Conservation (phyloP, 1,140 invertebrate genomes). For the Ceratina japonica region DNA sequence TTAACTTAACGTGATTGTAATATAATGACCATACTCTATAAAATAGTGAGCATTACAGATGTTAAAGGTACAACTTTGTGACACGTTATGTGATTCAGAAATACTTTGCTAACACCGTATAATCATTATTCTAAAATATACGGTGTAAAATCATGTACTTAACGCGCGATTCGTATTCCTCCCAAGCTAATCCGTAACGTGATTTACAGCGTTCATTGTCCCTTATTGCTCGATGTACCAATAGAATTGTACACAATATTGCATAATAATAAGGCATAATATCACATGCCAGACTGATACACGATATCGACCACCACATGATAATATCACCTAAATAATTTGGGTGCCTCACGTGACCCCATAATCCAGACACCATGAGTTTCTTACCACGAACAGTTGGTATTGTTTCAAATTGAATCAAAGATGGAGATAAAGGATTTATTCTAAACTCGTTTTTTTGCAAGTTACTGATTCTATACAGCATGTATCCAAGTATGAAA, state of each 20-base stretch:
- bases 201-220: constrained; percentile 85
- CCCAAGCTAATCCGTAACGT: constrained; percentile 90
- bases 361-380: constrained; percentile 88
- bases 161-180: constrained; percentile 88
- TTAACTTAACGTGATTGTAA: neutral
- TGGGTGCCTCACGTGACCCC: constrained; percentile 92
- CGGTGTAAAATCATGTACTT: constrained; percentile 81
- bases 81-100: constrained; percentile 41
- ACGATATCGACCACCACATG: constrained; percentile 83
- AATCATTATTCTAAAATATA: constrained; percentile 74
- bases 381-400: constrained; percentile 89
- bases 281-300: constrained; percentile 80
- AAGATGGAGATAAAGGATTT: constrained; percentile 83
- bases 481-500: constrained; percentile 82
- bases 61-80: constrained; percentile 41
- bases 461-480: constrained; percentile 85
- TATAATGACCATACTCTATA: constrained; percentile 33
- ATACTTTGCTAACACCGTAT: constrained; percentile 29
- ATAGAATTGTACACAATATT: constrained; percentile 79
- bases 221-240: constrained; percentile 85
- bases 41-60: constrained; percentile 54
- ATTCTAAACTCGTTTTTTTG: constrained; percentile 87
- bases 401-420: constrained; percentile 87
- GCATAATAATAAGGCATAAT: constrained; percentile 81
- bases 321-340: constrained; percentile 94